Conservation (phyloP, 2,113 vertebrate species). For the Ellobius talpinus region DNA sequence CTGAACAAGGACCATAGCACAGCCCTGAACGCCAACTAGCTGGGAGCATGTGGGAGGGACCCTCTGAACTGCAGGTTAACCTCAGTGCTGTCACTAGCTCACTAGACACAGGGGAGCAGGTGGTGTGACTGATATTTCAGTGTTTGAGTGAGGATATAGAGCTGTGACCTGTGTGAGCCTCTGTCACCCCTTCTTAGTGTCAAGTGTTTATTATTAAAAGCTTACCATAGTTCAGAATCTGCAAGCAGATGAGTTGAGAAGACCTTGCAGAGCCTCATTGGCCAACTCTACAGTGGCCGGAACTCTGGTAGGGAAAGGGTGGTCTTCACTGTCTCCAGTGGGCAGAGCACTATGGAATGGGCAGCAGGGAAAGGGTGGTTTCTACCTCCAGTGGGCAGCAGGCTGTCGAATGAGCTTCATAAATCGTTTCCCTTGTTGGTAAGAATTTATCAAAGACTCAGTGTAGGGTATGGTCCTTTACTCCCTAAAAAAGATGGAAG, state of each 20-base stretch:
- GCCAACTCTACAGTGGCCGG: not conserved
- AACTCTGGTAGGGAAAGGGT: not conserved
- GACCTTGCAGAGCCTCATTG: slow-evolving; percentile 43
- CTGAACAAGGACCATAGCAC: slow-evolving; percentile 93
- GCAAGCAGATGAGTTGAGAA: slow-evolving; percentile 46
- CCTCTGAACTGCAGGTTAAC: slow-evolving; percentile 50
- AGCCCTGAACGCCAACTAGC: slow-evolving; percentile 83
- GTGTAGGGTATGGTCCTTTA: slow-evolving; percentile 40
- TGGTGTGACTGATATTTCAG: slow-evolving; percentile 44
- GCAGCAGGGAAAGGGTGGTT: not conserved
- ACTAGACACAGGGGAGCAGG: slow-evolving; percentile 69
- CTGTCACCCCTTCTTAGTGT: slow-evolving; percentile 69
- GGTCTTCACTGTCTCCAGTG: too few species aligned
- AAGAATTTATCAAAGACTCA: not conserved
- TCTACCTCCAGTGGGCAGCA: not conserved
- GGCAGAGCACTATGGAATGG: too few species aligned
- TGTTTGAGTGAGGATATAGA: slow-evolving; percentile 53
- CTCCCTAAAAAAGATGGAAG: slow-evolving; percentile 26
- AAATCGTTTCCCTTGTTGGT: not conserved
- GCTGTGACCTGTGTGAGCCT: not conserved
- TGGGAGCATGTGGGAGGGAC: slow-evolving; percentile 6
- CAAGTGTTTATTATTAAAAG: slow-evolving; percentile 74
- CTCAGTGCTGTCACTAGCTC: slow-evolving; percentile 76
- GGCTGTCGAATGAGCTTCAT: slow-evolving; percentile 22
- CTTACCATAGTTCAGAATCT: slow-evolving; percentile 66